Evolutionary conservation across 2,888 invertebrate genomes (phyloP).

Genomic region (Macaria liturata): DNA sequence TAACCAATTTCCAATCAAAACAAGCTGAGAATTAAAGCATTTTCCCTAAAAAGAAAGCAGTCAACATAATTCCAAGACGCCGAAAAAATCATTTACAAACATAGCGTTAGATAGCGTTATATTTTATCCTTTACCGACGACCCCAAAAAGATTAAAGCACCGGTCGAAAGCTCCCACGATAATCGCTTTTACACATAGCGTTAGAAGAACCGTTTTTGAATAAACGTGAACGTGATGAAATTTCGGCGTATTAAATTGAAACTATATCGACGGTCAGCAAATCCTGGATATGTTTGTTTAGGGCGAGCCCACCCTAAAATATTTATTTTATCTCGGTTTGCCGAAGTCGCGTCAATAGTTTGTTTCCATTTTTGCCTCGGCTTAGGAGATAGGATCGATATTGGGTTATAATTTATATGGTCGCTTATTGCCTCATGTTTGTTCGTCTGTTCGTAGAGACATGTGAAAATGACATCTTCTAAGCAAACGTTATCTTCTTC

Average conservation of each 20-base stretch:
- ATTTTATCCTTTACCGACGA: constrained; percentile 43
- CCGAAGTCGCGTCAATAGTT: constrained; percentile 81
- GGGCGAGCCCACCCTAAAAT: constrained; percentile 82
- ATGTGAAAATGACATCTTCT: constrained; percentile 75
- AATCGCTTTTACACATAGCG: constrained; percentile 39
- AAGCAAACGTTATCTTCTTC: constrained; percentile 70
- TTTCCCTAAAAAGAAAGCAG: constrained; percentile 37
- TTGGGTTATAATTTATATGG: constrained; percentile 75
- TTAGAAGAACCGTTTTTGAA: constrained; percentile 54
- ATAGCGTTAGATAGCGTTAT: constrained; percentile 55
- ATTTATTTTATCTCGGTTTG: constrained; percentile 83
- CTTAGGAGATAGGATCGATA: constrained; percentile 74
- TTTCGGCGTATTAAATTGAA: constrained; percentile 81
- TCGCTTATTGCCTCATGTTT: constrained; percentile 66
- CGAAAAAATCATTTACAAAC: constrained; percentile 62
- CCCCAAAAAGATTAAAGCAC: constrained; percentile 44
- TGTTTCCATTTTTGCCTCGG: constrained; percentile 74
- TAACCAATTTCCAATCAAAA: constrained; percentile 38
- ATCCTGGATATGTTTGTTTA: constrained; percentile 81
- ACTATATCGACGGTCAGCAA: constrained; percentile 82
- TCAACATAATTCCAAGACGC: constrained; percentile 48
- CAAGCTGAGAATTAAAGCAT: constrained; percentile 32
- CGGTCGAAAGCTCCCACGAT: constrained; percentile 32
- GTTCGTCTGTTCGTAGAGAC: constrained; percentile 59
- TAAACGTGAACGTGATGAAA: constrained; percentile 63